Conservation (phyloP, 2,113 vertebrate species). For the Pedionomus torquatus region DNA sequence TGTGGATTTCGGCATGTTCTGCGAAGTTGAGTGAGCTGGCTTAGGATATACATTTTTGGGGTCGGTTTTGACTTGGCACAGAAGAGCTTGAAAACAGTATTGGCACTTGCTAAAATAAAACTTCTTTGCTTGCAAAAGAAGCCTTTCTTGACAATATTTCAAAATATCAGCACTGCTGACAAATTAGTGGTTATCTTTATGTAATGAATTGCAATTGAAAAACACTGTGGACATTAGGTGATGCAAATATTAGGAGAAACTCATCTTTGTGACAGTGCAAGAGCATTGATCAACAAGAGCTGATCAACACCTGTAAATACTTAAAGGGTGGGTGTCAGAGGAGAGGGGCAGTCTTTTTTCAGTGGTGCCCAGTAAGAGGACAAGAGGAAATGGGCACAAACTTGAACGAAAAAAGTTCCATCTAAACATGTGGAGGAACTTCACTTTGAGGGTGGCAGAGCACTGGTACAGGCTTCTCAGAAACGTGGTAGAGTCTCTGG, state of each 20-base stretch:
- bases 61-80: conserved; percentile 2
- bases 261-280: neutral
- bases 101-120: neutral
- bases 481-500: no score
- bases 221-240: neutral
- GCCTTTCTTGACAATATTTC: neutral
- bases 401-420: no score
- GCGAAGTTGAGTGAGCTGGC: neutral
- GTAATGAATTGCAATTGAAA: neutral
- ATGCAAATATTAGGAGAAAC: neutral
- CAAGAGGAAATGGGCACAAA: no score
- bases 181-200: neutral
- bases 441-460: no score
- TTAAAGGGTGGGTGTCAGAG: no score
- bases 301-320: no score
- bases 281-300: neutral
- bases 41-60: conserved; percentile 18
- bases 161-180: neutral
- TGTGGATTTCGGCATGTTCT: conserved; percentile 24
- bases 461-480: no score
- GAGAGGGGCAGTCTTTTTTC: no score
- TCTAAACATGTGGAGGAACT: no score
- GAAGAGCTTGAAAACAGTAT: neutral
- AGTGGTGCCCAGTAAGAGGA: no score
- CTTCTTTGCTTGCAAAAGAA: neutral